A percentile compares a stretch with the other conserved stretches of the same genome.
These are phyloP conservation scores for Phycodurus eques DNA, from an alignment of 2,113 vertebrate species.

Conservation along the genomic window DNA sequence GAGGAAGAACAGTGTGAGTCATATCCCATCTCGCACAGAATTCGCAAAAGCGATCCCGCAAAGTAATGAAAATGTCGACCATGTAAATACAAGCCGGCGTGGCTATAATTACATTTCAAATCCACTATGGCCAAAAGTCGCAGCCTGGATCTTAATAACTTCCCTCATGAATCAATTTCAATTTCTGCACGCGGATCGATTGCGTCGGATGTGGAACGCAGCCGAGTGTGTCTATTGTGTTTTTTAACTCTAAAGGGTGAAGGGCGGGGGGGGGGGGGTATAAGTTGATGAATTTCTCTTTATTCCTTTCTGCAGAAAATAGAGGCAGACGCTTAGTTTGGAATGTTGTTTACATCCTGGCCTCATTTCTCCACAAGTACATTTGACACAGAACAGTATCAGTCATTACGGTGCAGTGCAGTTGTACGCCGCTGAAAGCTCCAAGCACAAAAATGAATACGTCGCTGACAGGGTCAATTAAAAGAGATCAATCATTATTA, in stretches of 20 bases:
- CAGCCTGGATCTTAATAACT: slow-evolving; percentile 4
- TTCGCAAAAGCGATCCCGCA: neutral
- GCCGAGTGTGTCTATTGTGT: neutral
- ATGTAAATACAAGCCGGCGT: slow-evolving; percentile 1
- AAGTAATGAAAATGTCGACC: slow-evolving; percentile 7
- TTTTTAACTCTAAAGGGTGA: neutral
- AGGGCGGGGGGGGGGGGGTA: too few relatives aligned
- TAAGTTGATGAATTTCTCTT: neutral
- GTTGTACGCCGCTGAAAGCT: neutral
- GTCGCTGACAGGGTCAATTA: neutral
- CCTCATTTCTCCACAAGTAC: neutral
- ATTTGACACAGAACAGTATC: neutral
- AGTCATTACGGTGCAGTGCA: neutral
- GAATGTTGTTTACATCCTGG: neutral
- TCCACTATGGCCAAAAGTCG: slow-evolving; percentile 5
- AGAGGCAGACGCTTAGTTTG: neutral
- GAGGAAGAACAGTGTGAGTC: neutral
- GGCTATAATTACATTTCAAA: slow-evolving; percentile 6
- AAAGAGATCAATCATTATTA: neutral
- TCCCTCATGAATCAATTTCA: slow-evolving; percentile 8
- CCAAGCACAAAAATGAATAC: too few relatives aligned
- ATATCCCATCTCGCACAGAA: neutral
- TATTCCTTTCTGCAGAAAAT: neutral
- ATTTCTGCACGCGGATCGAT: slow-evolving; percentile 1
- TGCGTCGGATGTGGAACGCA: neutral